Percentiles rank a stretch among this genome's conserved stretches.
Evolutionary conservation across 2,888 invertebrate genomes (phyloP).

Genomic region (Chironomus riparius): DNA sequence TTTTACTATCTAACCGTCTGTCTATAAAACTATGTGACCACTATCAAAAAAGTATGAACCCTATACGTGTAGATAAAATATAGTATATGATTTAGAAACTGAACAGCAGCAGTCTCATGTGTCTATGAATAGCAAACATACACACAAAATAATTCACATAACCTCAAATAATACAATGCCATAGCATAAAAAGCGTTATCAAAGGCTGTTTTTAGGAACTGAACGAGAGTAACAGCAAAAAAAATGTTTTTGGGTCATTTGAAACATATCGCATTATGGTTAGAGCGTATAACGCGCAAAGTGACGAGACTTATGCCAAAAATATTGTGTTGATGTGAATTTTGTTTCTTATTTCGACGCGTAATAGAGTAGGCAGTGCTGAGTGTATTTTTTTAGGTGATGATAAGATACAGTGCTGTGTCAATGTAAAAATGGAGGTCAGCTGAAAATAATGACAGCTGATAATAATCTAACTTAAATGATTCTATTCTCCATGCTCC

Average conservation of each 20-base stretch:
- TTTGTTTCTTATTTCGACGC: too few species aligned
- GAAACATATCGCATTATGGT: background rate
- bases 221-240: background rate
- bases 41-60: too few species aligned
- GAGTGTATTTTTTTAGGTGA: background rate
- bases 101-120: background rate
- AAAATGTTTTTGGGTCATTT: constrained; percentile 1
- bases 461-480: too few species aligned
- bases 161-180: background rate
- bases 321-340: background rate
- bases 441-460: too few species aligned
- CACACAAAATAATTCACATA: background rate
- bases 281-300: background rate
- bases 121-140: background rate
- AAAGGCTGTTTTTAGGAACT: background rate
- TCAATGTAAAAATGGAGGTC: too few species aligned
- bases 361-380: too few species aligned
- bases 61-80: too few species aligned
- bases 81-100: background rate
- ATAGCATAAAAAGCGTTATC: background rate
- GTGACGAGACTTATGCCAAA: background rate
- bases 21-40: too few species aligned
- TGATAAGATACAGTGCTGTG: background rate
- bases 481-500: too few species aligned
- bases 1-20: too few species aligned